phyloP scores from a whole-genome alignment of 2,113 vertebrate species.

The Carollia perspicillata region DNA sequence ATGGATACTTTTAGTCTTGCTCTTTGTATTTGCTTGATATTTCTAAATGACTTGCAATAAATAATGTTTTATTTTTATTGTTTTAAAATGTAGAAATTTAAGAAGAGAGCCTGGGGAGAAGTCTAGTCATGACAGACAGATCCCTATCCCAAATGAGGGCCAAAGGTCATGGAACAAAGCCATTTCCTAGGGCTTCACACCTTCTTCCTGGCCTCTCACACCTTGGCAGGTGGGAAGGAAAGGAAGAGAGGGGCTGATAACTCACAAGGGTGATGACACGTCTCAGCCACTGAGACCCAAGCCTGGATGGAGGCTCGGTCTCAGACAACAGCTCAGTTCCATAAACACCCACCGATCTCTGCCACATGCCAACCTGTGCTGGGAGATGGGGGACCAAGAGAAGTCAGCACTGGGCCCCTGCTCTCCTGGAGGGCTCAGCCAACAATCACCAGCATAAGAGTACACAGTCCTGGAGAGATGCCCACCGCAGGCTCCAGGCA shows the following conservation, averaged over 20 bases:
- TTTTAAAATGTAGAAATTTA: neutral
- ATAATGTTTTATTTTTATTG: neutral
- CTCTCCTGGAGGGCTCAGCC: neutral
- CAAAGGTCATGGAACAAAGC: neutral
- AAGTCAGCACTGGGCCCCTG: neutral
- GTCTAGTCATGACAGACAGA: neutral
- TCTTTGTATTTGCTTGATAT: constrained; percentile 18
- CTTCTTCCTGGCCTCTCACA: neutral
- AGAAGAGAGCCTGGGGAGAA: neutral
- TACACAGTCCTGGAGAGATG: rapidly evolving
- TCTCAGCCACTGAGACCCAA: neutral
- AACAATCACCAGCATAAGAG: rapidly evolving
- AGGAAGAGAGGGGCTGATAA: neutral
- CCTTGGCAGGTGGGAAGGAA: neutral
- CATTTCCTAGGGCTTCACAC: neutral
- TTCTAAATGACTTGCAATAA: neutral
- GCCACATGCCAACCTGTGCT: neutral
- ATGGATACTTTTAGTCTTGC: neutral
- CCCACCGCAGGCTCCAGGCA: neutral
- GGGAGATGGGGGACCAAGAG: neutral
- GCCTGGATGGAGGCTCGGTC: neutral
- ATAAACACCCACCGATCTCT: neutral
- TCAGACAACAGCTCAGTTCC: neutral
- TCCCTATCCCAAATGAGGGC: neutral
- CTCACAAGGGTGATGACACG: neutral